A percentile compares a stretch with the other conserved stretches of the same genome.
Conservation (phyloP, 2,888 invertebrate genomes). For the Andrena camellia region DNA sequence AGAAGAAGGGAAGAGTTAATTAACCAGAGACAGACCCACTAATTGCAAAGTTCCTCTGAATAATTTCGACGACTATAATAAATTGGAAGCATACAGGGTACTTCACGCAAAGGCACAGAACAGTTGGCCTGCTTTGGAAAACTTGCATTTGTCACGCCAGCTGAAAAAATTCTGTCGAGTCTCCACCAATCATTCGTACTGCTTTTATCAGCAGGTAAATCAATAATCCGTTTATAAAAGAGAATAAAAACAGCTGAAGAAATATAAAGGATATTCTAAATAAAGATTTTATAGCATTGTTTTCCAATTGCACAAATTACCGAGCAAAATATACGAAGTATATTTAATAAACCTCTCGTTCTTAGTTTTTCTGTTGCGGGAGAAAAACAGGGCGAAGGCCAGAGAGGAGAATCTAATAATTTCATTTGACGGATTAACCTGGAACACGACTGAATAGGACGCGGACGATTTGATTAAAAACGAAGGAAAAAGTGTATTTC, state of each 20-base stretch:
- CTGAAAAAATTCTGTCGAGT: background rate
- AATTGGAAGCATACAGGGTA: too few relatives aligned
- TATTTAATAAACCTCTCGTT: constrained; percentile 26
- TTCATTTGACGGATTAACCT: constrained; percentile 17
- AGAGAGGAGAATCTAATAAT: background rate
- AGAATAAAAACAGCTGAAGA: background rate
- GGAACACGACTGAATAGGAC: background rate
- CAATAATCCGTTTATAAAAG: background rate
- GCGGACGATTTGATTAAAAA: constrained; percentile 20
- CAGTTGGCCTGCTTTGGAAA: background rate
- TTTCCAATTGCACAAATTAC: background rate
- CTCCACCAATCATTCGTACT: background rate
- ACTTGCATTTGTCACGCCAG: background rate
- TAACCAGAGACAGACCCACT: too few relatives aligned
- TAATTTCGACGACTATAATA: too few relatives aligned
- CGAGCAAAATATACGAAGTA: background rate
- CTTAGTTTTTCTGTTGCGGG: background rate
- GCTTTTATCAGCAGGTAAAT: background rate
- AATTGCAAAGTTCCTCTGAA: too few relatives aligned
- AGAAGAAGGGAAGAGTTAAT: background rate
- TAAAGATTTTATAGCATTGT: background rate
- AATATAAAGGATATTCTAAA: background rate
- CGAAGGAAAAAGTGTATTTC: background rate
- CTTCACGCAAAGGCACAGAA: background rate
- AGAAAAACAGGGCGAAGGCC: background rate